Evolutionary conservation across 1,140 invertebrate genomes (phyloP), one percentile per base, ranked within the genome.

Genomic region (Diachasma alloeum): DNA sequence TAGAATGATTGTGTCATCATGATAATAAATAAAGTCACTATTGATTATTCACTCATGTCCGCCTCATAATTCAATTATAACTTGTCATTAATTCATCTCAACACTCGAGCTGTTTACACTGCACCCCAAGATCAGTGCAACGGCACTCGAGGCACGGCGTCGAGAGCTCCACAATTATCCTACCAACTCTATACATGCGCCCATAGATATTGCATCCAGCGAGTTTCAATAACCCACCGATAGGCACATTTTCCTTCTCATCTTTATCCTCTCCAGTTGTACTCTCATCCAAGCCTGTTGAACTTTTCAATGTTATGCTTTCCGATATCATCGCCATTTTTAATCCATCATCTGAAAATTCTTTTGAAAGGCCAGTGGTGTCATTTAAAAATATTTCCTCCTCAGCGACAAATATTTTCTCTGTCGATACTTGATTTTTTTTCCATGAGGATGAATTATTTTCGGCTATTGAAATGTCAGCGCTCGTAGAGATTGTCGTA

Each of bases 161-260:
- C 6, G 96, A 96, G 72, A 97, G 89, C 90, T 97, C 96, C 0
- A 93, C 91, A 73, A 97, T 97, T 80, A 96, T 95, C 83, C 93
- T 91, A 4, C 95, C 95, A 1, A 97, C 94, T 5, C 93, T 91
- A 86, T 97, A 97, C 94, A 97, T 97, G 79, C 93, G 92, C 2
- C 96, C 96, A 83, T 97, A 97, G 81, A 97, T 97, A 89, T 97
- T 97, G 83, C 96, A 97, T 0, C 96, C 96, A 10, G 95, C 95
- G 77, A 97, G 84, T 86, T 96, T 96, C 22, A 97, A 87, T 42
- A 94, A 81, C 36, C 92, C 92, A 15, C 89, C 82, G 6, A 89
- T 90, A 2, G 79, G n/a, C 22, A 76, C 19, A 56, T 37, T 10
- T 73, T n/a, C 53, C 13, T 26, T 31, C 0, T 44, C 36, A 68